Percentiles rank a stretch among this genome's conserved stretches.
Conservation (phyloP, 2,888 invertebrate genomes). For the Erebia aethiops region DNA sequence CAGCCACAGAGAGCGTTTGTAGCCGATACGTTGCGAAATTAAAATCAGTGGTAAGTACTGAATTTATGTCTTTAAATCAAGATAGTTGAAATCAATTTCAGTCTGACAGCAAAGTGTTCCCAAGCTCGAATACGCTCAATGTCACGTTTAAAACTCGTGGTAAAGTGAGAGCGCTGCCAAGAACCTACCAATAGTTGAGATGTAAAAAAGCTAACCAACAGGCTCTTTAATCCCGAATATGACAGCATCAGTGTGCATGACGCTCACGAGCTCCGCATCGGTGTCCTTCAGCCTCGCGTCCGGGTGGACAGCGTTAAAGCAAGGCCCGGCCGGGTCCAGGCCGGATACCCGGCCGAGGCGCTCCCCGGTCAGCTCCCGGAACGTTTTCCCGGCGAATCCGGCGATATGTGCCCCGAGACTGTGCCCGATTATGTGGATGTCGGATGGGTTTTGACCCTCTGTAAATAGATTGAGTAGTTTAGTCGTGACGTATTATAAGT, state of each 20-base stretch:
- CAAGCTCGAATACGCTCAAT: too few relatives aligned
- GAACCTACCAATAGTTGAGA: too few relatives aligned
- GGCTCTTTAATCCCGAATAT: conserved; percentile 60
- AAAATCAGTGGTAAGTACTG: too few relatives aligned
- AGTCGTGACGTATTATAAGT: too few relatives aligned
- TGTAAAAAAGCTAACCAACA: conserved; percentile 55
- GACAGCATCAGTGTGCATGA: conserved; percentile 65
- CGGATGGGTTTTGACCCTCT: conserved; percentile 58
- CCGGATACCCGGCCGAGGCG: conserved; percentile 62
- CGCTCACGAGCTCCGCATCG: conserved; percentile 67
- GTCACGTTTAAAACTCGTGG: too few relatives aligned
- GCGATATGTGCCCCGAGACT: conserved; percentile 72
- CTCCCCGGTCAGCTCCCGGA: conserved; percentile 53
- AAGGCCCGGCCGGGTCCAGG: conserved; percentile 74
- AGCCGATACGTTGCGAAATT: too few relatives aligned
- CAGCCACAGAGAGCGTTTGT: too few relatives aligned
- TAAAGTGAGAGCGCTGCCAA: too few relatives aligned
- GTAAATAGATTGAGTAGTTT: conserved; percentile 26
- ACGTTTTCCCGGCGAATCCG: conserved; percentile 65
- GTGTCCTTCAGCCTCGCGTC: conserved; percentile 51
- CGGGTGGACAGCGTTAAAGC: conserved; percentile 61
- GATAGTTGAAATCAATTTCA: too few relatives aligned
- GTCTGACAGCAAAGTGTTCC: too few relatives aligned
- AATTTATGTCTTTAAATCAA: too few relatives aligned
- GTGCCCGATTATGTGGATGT: conserved; percentile 71